These are phyloP conservation scores for Minunthozetes semirufus DNA, from an alignment of 2,888 invertebrate genomes.

Conservation along the genomic window DNA sequence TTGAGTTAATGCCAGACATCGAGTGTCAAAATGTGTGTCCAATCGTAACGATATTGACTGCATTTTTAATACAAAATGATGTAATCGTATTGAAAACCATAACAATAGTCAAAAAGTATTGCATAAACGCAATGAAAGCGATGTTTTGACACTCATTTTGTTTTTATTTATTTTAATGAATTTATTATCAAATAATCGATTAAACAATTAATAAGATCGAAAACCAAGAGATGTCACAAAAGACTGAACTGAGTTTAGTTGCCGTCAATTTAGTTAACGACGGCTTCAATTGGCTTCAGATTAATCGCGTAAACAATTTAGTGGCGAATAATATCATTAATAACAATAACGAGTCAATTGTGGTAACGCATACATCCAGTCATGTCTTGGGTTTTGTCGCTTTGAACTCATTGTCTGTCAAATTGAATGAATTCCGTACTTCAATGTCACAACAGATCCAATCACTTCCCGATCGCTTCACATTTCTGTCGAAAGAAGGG, in stretches of 20 bases:
- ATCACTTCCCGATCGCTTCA: slow-evolving; percentile 37
- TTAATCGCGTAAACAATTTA: neutral
- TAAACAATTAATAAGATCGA: too few species aligned
- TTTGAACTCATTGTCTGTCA: neutral
- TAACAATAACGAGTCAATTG: neutral
- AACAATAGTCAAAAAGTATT: too few species aligned
- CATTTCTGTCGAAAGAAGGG: slow-evolving; percentile 39
- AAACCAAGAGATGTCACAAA: too few species aligned
- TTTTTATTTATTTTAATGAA: too few species aligned
- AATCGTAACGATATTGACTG: too few species aligned
- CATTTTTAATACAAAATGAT: too few species aligned
- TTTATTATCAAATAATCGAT: too few species aligned
- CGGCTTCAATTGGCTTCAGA: neutral
- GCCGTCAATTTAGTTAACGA: neutral
- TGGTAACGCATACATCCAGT: neutral
- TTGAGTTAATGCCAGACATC: too few species aligned
- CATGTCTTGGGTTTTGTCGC: slow-evolving; percentile 20
- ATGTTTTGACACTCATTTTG: too few species aligned
- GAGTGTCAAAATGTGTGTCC: too few species aligned
- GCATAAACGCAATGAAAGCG: too few species aligned
- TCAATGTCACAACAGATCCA: slow-evolving; percentile 26
- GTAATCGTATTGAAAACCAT: too few species aligned
- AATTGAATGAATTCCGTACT: neutral
- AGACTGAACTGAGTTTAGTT: slow-evolving; percentile 14
- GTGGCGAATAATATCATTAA: neutral